Base-by-base conservation (phyloP, 2,888 invertebrate species). In the Lomographa bimaculata region DNA sequence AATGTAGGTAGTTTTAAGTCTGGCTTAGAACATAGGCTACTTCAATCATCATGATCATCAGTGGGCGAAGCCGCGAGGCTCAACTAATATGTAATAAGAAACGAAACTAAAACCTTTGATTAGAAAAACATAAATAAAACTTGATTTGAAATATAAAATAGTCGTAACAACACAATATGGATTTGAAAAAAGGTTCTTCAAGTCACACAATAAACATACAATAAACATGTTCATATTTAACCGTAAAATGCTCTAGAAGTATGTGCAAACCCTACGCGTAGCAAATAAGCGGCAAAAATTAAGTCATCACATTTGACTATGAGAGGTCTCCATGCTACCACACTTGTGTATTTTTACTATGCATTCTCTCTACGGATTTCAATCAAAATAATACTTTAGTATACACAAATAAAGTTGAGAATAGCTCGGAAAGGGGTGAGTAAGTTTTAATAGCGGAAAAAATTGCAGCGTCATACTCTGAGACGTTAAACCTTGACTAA, bases 401-500 rank as follows among this genome's bases (percentile, higher is more conserved):
- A 0, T 18, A 5, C 2, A 5, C 6, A 43, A 18, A 18, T 24
- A 7, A 18, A 45, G 44, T 47, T 14, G 34, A 5, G 11, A 26
- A 19, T 27, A 29, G 0, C 3, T 14, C 17, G 11, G 26, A 29
- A 29, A 14, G 1, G 12, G 20, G 29, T 20, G 47, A 53, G 48
- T 52, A 51, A 49, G 37, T 57, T 64, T 61, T 72, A 66, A 70
- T 70, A 62, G 70, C 68, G 70, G 69, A 77, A 81, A 72, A 84
- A 85, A 81, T 77, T 65, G 80, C 83, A 67, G 40, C 74, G 83
- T 86, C 86, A 87, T 80, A 72, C 64, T 38, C 72, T 62, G 53
- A 70, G 70, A 77, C 71, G 75, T 71, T 63, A 60, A 69, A 71
- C 70, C 81, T 81, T 78, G 77, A 79, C 86, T 78, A 83, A 86